phyloP scores from a whole-genome alignment of 2,888 invertebrate species.

The Eubasilissa splendida region DNA sequence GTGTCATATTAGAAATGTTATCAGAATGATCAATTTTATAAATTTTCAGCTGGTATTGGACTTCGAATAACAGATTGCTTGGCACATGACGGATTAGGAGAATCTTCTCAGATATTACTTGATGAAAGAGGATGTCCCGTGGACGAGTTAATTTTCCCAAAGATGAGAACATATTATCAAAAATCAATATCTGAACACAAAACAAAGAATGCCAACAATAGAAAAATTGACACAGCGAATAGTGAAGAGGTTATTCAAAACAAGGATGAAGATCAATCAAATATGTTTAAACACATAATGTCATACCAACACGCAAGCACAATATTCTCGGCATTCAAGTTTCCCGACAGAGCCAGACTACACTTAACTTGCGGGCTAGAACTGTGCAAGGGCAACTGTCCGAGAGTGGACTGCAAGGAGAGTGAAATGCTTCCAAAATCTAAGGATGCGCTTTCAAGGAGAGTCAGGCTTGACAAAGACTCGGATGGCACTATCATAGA shows the following conservation, averaged over 20 bases:
- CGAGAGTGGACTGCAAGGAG: slow-evolving; percentile 73
- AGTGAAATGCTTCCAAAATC: slow-evolving; percentile 64
- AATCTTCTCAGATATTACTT: slow-evolving; percentile 81
- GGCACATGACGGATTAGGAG: slow-evolving; percentile 85
- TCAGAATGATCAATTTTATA: too few species aligned
- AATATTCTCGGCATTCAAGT: slow-evolving; percentile 86
- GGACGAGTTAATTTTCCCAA: slow-evolving; percentile 77
- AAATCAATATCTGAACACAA: slow-evolving; percentile 64
- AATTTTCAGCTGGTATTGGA: slow-evolving; percentile 77
- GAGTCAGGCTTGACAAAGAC: slow-evolving; percentile 70
- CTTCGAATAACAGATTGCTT: slow-evolving; percentile 83
- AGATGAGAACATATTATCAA: slow-evolving; percentile 69
- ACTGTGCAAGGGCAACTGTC: slow-evolving; percentile 82
- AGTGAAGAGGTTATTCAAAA: slow-evolving; percentile 59
- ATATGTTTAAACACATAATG: slow-evolving; percentile 69
- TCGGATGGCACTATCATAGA: slow-evolving; percentile 76
- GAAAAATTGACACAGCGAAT: slow-evolving; percentile 62
- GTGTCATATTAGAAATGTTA: too few species aligned
- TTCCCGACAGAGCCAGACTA: slow-evolving; percentile 82
- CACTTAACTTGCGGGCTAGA: slow-evolving; percentile 85
- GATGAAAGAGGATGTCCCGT: slow-evolving; percentile 84
- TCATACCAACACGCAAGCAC: slow-evolving; percentile 72
- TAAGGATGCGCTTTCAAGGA: slow-evolving; percentile 68
- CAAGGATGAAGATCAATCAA: slow-evolving; percentile 62
- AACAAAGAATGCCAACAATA: slow-evolving; percentile 62